phyloP scores from a whole-genome alignment of 2,888 invertebrate species.

The Prostheceraeus crozeri region DNA sequence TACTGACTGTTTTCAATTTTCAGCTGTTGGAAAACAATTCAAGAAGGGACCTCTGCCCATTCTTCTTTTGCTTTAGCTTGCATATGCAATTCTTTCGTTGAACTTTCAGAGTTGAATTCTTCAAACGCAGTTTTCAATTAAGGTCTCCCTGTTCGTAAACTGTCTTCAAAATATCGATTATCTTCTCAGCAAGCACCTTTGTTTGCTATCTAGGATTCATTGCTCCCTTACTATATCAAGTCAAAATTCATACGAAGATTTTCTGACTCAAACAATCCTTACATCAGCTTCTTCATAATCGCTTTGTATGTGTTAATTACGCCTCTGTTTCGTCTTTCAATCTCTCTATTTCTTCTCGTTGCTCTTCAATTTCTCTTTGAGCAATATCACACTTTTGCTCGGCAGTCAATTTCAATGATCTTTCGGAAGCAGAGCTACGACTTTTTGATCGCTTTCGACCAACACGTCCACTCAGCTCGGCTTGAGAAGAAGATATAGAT shows the following conservation, averaged over 20 bases:
- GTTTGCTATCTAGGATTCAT: no score
- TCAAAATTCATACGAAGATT: no score
- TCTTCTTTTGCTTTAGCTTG: slow-evolving; percentile 58
- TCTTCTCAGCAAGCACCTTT: no score
- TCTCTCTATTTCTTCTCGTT: slow-evolving; percentile 51
- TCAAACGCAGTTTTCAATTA: slow-evolving; percentile 54
- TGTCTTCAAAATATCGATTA: no score
- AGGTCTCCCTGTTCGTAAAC: no score
- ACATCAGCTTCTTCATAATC: no score
- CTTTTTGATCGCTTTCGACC: slow-evolving; percentile 53
- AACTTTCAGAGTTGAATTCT: slow-evolving; percentile 55
- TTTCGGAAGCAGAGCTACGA: slow-evolving; percentile 49
- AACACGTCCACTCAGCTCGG: slow-evolving; percentile 42
- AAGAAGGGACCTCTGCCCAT: slow-evolving; percentile 57
- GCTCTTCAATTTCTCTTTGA: slow-evolving; percentile 55
- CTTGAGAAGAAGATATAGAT: slow-evolving; percentile 32
- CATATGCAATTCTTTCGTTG: no score
- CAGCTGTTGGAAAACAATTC: slow-evolving; percentile 57
- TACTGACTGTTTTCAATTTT: slow-evolving; percentile 58
- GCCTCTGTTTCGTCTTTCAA: slow-evolving; percentile 54
- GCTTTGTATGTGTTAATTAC: slow-evolving; percentile 44
- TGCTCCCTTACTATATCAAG: no score
- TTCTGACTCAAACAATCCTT: no score
- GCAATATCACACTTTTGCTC: slow-evolving; percentile 58
- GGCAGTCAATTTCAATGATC: slow-evolving; percentile 49